Evolutionary conservation across 2,113 vertebrate genomes (phyloP), one percentile per base, ranked within the genome.

Genomic region (Labeo catla): DNA sequence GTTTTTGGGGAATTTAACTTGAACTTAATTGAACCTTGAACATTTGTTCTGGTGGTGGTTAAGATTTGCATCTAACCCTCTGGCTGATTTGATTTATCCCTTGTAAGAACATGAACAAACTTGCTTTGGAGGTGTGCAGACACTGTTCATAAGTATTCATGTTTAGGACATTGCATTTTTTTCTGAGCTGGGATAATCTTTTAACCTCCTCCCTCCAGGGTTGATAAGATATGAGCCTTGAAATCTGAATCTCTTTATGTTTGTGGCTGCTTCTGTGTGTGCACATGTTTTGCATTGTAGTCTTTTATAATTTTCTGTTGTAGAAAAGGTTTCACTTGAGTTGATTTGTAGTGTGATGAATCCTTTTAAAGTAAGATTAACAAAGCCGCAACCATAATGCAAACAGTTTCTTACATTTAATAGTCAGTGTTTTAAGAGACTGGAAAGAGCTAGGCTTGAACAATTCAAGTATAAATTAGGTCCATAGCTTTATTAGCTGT

Each of bases 71-170:
- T 65, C n/a, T 77, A 8, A 81, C 13, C 83, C 70, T 81, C 50
- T 5, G 59, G 47, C 47, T 8, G 19, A 52, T 59, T 74, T 74
- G 9, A 63, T 81, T 7, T 34, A 78, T 28, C 6, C 74, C 28
- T 23, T 79, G 57, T 54, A 43, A 39, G 50, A 83, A 79, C 87
- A 52, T 81, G 81, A 88, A 49, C 65, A 72, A 74, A 85, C 89
- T 84, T 88, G 89, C 6, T 83, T 83, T 43, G 36, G 36, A 82
- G 3, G 63, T 77, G 19, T 15, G 23, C 45, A 65, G 65, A 73
- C 50, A 6, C n/a, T 76, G 36, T 83, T 59, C 78, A 63, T 28
- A 81, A 45, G 80, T 34, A 36, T 65, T 59, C 66, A 16, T 61
- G 19, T 78, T 57, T 10, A 12, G 28, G 50, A 39, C 63, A 61